These are phyloP conservation scores for Drosophila sp. DNA, from an alignment of 1,140 invertebrate species.

Conservation along the genomic window DNA sequence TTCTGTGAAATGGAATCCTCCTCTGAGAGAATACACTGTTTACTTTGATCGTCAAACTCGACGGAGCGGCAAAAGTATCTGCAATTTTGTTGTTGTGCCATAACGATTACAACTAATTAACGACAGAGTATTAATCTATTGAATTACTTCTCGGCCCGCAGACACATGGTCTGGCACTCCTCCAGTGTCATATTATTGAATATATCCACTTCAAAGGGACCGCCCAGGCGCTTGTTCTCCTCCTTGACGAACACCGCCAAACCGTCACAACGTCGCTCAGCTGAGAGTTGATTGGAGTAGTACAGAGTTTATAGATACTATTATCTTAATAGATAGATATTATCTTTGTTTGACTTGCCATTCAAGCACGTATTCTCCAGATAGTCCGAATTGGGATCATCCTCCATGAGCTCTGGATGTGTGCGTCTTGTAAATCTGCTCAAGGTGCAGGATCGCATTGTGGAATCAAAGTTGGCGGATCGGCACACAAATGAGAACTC, in stretches of 20 bases:
- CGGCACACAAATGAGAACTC: conserved; percentile 95
- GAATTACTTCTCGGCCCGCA: conserved; percentile 90
- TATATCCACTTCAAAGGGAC: conserved; percentile 94
- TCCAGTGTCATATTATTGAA: conserved; percentile 93
- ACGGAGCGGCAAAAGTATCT: conserved; percentile 95
- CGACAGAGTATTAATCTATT: conserved; percentile 48
- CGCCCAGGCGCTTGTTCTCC: conserved; percentile 93
- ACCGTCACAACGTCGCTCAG: conserved; percentile 93
- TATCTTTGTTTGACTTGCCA: conserved; percentile 86
- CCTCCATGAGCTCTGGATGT: conserved; percentile 92
- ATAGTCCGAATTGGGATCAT: conserved; percentile 94
- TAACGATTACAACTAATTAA: conserved; percentile 54
- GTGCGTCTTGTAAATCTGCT: conserved; percentile 93
- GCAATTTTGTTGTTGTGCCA: conserved; percentile 36
- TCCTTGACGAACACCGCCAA: conserved; percentile 94
- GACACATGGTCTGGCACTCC: conserved; percentile 92
- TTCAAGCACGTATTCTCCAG: conserved; percentile 96
- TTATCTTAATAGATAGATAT: background rate
- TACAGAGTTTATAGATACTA: background rate
- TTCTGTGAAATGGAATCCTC: conserved; percentile 95
- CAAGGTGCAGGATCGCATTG: conserved; percentile 90
- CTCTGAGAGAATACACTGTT: conserved; percentile 93
- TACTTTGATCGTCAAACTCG: conserved; percentile 94
- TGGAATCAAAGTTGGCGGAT: conserved; percentile 92
- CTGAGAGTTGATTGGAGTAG: conserved; percentile 84